phyloP scores from a whole-genome alignment of 2,797 vertebrate genomes.

The Gorsachius magnificus region DNA sequence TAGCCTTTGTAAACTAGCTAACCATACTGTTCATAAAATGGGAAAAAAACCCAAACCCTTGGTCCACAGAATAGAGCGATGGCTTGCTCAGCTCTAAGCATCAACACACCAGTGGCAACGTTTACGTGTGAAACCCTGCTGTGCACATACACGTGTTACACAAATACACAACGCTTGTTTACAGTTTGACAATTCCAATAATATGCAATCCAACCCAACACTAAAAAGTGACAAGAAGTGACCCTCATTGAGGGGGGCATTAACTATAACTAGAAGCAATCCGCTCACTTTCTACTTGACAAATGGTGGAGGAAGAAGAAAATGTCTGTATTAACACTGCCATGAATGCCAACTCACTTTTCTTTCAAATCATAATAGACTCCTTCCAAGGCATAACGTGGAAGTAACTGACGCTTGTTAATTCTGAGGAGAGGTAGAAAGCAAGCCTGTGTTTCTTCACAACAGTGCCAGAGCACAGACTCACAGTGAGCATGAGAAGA shows the following conservation, averaged over 20 bases:
- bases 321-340: background rate
- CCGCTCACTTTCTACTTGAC: background rate
- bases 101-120: background rate
- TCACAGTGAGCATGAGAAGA: background rate
- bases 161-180: background rate
- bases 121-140: background rate
- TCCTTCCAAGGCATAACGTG: background rate
- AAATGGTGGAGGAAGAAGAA: background rate
- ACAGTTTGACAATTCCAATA: background rate
- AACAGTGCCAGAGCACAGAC: background rate
- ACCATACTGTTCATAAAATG: background rate
- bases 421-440: background rate
- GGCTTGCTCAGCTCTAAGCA: background rate
- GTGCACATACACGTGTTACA: background rate
- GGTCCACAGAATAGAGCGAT: background rate
- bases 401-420: background rate
- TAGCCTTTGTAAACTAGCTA: background rate
- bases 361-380: background rate
- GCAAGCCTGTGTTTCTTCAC: background rate
- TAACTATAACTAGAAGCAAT: background rate
- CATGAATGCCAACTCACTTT: background rate
- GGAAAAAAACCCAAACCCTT: no score
- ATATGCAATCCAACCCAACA: background rate
- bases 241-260: background rate
- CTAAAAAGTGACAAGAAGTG: background rate